Evolutionary conservation across 2,797 vertebrate genomes (phyloP).

Genomic region (Paratrypauchen microcephalus): DNA sequence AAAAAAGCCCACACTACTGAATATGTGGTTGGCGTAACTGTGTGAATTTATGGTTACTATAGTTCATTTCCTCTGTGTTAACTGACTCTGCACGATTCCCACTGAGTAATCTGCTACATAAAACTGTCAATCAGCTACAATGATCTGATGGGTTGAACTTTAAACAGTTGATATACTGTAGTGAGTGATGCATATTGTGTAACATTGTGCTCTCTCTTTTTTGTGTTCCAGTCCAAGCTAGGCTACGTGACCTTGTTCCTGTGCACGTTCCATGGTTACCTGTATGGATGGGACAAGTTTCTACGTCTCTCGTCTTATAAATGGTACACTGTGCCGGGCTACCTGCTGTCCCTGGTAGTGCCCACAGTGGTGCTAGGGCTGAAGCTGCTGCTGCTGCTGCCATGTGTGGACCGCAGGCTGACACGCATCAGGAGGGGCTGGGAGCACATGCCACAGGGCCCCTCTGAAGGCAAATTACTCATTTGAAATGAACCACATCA

Average conservation of each 20-base stretch:
- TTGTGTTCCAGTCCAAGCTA: slow-evolving; percentile 84
- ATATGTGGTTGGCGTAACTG: background rate
- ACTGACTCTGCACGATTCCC: too few relatives aligned
- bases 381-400: slow-evolving; percentile 84
- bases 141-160: background rate
- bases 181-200: background rate
- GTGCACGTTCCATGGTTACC: slow-evolving; percentile 84
- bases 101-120: background rate
- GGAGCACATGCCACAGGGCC: slow-evolving; percentile 75
- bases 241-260: slow-evolving; percentile 86
- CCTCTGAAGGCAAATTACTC: slow-evolving; percentile 37
- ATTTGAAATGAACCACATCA: background rate
- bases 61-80: background rate
- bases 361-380: slow-evolving; percentile 81
- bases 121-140: background rate
- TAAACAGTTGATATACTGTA: background rate
- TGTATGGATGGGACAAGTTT: slow-evolving; percentile 83
- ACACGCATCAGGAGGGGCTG: slow-evolving; percentile 87
- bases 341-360: slow-evolving; percentile 80
- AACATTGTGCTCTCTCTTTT: background rate
- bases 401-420: slow-evolving; percentile 83
- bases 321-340: slow-evolving; percentile 82
- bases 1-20: background rate
- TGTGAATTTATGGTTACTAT: background rate
- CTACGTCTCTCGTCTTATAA: slow-evolving; percentile 65